Evolutionary conservation across 2,888 invertebrate genomes (phyloP), one percentile per base, ranked within the genome.

Genomic region (Chaetoderma sp.): DNA sequence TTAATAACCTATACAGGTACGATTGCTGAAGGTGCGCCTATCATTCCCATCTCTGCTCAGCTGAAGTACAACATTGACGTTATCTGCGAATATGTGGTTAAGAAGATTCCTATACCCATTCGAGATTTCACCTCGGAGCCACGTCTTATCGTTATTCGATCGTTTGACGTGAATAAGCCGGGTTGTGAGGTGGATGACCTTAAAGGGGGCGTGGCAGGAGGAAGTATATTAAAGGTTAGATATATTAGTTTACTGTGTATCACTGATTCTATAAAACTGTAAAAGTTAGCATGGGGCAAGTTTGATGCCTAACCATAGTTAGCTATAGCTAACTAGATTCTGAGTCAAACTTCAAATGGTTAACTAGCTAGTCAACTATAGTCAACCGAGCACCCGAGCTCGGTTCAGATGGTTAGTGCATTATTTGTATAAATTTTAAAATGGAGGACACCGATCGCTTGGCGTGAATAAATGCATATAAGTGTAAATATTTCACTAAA

Each of bases 121-220:
- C 90, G 99, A 65, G 98, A 99, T 86, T 99, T 99, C 86, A 93
- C 93, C 10, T 94, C 97, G 0, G 92, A 94, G 69, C 98, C 99
- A 5, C 91, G 97, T 70, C 91, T 99, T 83, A 99, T 99, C 60
- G 89, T 90, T 23, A 90, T 90, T 74, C 83, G 90, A 77, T 99
- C 99, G 4, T 99, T 99, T 88, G 99, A 99, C 88, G 99, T 99
- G 1, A 99, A 99, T 89, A 99, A 99, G 88, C 99, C 99, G 4
- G 99, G 99, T 49, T 98, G 97, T 86, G 99, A 99, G 87, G 98
- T 98, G 6, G 94, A 95, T 76, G 98, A 98, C 87, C 89, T 99
- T 63, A 94, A 97, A 85, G 99, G 99, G 42, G 99, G 99, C 28
- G 99, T 99, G 28, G 99, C 99, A 63, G 99, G 99, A 72, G 99